Conservation (phyloP, 2,888 invertebrate species). For the Plagodis dolabraria region DNA sequence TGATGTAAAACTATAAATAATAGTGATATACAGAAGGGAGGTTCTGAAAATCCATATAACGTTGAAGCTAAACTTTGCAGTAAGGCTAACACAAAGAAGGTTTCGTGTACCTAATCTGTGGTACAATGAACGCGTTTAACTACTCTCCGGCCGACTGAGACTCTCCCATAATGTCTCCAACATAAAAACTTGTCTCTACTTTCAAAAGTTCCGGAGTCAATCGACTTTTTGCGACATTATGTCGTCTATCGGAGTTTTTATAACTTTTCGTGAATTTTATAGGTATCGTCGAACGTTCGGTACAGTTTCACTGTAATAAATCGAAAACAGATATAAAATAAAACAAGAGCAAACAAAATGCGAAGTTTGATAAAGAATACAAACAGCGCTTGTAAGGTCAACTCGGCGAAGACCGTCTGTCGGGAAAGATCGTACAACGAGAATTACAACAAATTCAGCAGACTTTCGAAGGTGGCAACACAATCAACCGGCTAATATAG, state of each 20-base stretch:
- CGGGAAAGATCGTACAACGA: too few relatives aligned
- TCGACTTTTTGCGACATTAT: slow-evolving; percentile 24
- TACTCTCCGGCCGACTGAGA: slow-evolving; percentile 22
- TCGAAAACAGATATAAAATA: not conserved
- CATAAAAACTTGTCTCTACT: slow-evolving; percentile 21
- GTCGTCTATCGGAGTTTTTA: slow-evolving; percentile 14
- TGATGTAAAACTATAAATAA: too few relatives aligned
- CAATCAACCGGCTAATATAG: too few relatives aligned
- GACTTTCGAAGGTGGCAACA: too few relatives aligned
- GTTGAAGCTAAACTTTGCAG: too few relatives aligned
- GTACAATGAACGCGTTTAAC: slow-evolving; percentile 11
- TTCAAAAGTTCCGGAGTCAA: slow-evolving; percentile 19
- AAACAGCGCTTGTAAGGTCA: not conserved
- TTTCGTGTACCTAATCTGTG: not conserved
- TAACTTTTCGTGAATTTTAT: slow-evolving; percentile 18
- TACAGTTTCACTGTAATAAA: not conserved
- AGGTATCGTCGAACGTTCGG: slow-evolving; percentile 1
- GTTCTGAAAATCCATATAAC: too few relatives aligned
- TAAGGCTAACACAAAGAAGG: too few relatives aligned
- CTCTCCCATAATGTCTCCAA: slow-evolving; percentile 4
- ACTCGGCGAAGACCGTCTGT: too few relatives aligned
- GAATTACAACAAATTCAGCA: too few relatives aligned
- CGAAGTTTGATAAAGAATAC: not conserved
- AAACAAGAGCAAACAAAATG: not conserved
- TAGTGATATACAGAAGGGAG: too few relatives aligned